Evolutionary conservation across 2,888 invertebrate genomes (phyloP).

Genomic region (Acanthacorydalis orientalis): DNA sequence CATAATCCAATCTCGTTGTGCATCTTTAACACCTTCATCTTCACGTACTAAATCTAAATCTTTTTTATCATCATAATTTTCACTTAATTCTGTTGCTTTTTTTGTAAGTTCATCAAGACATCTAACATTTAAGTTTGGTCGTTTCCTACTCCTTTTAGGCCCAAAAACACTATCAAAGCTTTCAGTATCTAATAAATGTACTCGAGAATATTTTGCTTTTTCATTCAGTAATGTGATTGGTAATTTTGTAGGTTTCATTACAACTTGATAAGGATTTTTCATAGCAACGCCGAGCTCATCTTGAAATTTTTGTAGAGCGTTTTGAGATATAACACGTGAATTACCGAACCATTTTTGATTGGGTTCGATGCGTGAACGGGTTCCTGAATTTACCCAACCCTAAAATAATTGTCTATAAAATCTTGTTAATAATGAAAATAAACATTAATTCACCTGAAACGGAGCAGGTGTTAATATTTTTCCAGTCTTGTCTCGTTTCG

Average conservation of each 20-base stretch:
- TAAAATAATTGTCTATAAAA: constrained; percentile 9
- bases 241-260: constrained; percentile 90
- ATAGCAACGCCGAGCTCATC: constrained; percentile 87
- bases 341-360: constrained; percentile 99
- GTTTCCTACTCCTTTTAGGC: constrained; percentile 79
- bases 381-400: constrained; percentile 73
- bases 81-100: constrained; percentile 49
- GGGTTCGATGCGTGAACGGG: constrained; percentile 88
- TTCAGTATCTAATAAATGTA: constrained; percentile 91
- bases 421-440: background rate
- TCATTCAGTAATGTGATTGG: constrained; percentile 91
- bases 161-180: constrained; percentile 91
- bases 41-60: constrained; percentile 74
- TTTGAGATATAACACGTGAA: constrained; percentile 89
- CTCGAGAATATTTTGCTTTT: constrained; percentile 72
- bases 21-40: constrained; percentile 61
- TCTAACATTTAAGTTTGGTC: constrained; percentile 60
- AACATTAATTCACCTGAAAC: constrained; percentile 45
- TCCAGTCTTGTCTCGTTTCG: constrained; percentile 75
- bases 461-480: constrained; percentile 91
- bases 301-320: constrained; percentile 75
- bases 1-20: constrained; percentile 86
- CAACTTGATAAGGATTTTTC: constrained; percentile 92
- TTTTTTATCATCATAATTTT: constrained; percentile 63
- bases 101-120: constrained; percentile 66